Base-by-base conservation (phyloP, 2,113 vertebrate species). In the Trinectes maculatus region DNA sequence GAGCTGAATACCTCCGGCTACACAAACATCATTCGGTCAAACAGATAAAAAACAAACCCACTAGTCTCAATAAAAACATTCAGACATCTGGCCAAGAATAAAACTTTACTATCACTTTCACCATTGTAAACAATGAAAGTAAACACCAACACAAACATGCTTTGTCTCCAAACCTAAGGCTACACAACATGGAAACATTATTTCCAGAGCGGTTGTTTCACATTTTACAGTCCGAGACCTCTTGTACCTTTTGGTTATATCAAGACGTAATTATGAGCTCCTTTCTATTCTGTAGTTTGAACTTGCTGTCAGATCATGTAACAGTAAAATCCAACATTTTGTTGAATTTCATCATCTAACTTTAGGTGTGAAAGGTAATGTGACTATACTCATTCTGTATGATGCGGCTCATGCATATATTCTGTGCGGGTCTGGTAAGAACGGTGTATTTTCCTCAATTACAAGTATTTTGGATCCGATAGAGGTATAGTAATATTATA, bases 21-120 rank as follows among this genome's bases (percentile, higher is more conserved):
- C 24, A 85, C 66, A 73, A 70, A 69, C 60, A 61, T 28, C 2
- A 8, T 64, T 62, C 49, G 47, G 56, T 57, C 60, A 56, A 55
- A 66, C 1, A 53, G 42, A 49, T 6, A 15, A 47, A 59, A 70
- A 76, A 70, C 31, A 54, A 13, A 28, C 18, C 67, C 1, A 4
- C 37, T 62, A 26, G 33, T 13, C 28, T 26, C 31, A 48, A 52
- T 54, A 51, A 67, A 56, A 69, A 46, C 29, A 48, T 71, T 73
- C 53, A 33, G 63, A 54, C 19, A 10, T 33, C 57, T 8, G 24
- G 51, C 12, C 26, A 13, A 52, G 55, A 59, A 74, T 67, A 62
- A 65, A 81, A 21, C 18, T 28, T 48, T 3, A 5, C 55, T 65
- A 58, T 55, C 62, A 53, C 51, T 54, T 16, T 15, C 42, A 28